These are phyloP conservation scores for Megamerina dolium DNA, from an alignment of 2,888 invertebrate genomes.

Conservation along the genomic window DNA sequence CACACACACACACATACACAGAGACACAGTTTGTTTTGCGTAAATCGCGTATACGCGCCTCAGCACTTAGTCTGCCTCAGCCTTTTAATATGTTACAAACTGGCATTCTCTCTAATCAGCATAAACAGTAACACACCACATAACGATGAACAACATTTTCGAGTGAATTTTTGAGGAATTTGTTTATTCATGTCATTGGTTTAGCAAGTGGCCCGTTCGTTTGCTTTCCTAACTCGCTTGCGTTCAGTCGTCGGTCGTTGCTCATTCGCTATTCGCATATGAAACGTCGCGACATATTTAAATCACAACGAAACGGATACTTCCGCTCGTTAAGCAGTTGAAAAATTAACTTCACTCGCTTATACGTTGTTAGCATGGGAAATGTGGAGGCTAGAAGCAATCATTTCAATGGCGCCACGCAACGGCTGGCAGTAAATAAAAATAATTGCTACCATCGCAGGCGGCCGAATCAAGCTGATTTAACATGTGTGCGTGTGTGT, in stretches of 20 bases:
- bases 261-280: too few species aligned
- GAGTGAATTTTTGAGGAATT: too few species aligned
- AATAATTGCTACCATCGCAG: conserved; percentile 34
- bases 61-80: too few species aligned
- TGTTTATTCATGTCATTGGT: too few species aligned
- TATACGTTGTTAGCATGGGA: too few species aligned
- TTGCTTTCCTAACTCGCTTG: not conserved
- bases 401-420: conserved; percentile 42
- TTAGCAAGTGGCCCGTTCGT: too few species aligned
- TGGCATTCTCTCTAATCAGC: too few species aligned
- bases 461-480: conserved; percentile 10
- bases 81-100: too few species aligned
- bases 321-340: conserved; percentile 47
- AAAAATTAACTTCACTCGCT: conserved; percentile 44
- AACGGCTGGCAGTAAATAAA: conserved; percentile 46
- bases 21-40: conserved; percentile 1
- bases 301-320: conserved; percentile 44
- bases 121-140: too few species aligned
- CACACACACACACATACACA: conserved; percentile 11
- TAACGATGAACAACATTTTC: too few species aligned
- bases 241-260: too few species aligned
- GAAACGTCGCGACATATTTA: conserved; percentile 31
- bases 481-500: conserved; percentile 4
- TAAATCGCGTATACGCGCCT: conserved; percentile 3
- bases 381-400: conserved; percentile 30